A percentile compares a stretch with the other conserved stretches of the same genome.
Evolutionary conservation across 2,113 vertebrate species (phyloP).

Genomic region (Passerina amoena): DNA sequence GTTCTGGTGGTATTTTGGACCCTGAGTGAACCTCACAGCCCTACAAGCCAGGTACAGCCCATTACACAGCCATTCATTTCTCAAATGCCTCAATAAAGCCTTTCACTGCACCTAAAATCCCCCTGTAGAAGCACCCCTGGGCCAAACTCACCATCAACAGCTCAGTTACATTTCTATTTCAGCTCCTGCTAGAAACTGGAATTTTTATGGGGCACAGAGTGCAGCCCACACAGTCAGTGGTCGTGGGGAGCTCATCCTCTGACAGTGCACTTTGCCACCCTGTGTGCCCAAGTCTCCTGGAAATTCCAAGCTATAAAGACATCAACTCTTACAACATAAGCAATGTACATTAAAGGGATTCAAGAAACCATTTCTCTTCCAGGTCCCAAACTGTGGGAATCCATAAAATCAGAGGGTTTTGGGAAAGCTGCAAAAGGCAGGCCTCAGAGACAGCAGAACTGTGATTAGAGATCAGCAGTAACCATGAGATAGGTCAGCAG

Average conservation of each 20-base stretch:
- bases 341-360: background rate
- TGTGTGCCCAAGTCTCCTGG: background rate
- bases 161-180: background rate
- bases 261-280: background rate
- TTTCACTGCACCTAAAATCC: background rate
- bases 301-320: background rate
- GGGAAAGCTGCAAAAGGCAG: too few species aligned
- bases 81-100: background rate
- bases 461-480: too few species aligned
- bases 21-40: background rate
- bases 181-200: background rate
- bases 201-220: background rate
- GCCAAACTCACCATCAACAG: background rate
- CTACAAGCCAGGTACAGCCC: background rate
- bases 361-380: background rate
- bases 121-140: background rate
- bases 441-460: too few species aligned
- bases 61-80: background rate
- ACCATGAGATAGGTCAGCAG: too few species aligned
- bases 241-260: accelerated
- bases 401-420: too few species aligned
- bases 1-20: background rate
- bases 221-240: background rate
- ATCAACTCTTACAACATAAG: background rate
- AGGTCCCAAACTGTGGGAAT: background rate